phyloP scores from a whole-genome alignment of 2,888 invertebrate genomes.

The Mantis religiosa region DNA sequence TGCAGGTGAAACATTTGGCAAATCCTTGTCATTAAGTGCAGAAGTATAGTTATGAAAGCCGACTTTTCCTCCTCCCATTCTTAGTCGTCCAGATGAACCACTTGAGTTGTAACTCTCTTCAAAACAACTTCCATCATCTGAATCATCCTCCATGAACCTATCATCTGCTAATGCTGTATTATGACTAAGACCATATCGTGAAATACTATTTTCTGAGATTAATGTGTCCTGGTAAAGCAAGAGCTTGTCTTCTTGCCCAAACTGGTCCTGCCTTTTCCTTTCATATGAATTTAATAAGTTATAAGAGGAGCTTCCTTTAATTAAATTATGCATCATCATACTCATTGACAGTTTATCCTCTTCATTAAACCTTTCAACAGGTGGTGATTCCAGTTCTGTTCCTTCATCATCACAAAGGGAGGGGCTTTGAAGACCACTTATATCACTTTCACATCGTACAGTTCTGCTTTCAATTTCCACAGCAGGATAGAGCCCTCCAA shows the following conservation, averaged over 20 bases:
- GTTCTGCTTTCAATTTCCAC: not conserved
- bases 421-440: not conserved
- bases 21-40: not conserved
- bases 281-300: not conserved
- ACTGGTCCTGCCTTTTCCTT: not conserved
- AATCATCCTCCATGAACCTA: not conserved
- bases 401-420: not conserved
- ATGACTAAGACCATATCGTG: not conserved
- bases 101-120: not conserved
- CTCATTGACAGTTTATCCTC: not conserved
- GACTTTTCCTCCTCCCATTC: not conserved
- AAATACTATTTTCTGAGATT: not conserved
- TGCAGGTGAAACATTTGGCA: not conserved
- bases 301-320: not conserved
- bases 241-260: not conserved
- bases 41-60: not conserved
- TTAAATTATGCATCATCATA: not conserved
- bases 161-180: not conserved
- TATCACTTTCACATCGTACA: not conserved
- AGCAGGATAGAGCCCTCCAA: not conserved
- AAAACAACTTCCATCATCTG: not conserved
- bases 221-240: not conserved
- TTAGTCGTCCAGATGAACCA: not conserved
- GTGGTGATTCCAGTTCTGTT: not conserved
- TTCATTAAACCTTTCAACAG: not conserved